Percentiles rank a stretch among this genome's conserved stretches.
These are phyloP conservation scores for Bufo gargarizans DNA, from an alignment of 2,113 vertebrate species.

Conservation along the genomic window DNA sequence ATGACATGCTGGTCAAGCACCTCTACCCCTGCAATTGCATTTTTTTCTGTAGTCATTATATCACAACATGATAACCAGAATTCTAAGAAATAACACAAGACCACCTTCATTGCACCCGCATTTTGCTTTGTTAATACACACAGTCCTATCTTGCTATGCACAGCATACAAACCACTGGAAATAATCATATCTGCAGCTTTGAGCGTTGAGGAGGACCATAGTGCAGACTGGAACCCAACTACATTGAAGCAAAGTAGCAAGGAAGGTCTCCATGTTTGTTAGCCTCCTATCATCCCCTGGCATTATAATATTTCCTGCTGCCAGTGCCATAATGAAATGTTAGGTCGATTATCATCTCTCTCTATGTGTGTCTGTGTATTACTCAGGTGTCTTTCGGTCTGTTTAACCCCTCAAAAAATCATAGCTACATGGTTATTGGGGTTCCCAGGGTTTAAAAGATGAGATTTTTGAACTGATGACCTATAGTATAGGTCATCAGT, in stretches of 20 bases:
- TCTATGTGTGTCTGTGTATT: background rate
- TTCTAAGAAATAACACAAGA: background rate
- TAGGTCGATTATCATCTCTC: background rate
- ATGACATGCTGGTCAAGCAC: slow-evolving; percentile 34
- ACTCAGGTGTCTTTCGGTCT: background rate
- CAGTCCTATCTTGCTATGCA: background rate
- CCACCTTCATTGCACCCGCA: background rate
- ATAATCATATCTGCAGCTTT: background rate
- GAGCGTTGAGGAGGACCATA: background rate
- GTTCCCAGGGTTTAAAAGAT: too few relatives aligned
- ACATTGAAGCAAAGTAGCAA: background rate
- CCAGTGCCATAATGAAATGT: background rate
- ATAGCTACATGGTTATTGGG: too few relatives aligned
- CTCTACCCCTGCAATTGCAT: slow-evolving; percentile 15
- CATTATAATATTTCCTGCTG: background rate
- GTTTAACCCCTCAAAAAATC: background rate
- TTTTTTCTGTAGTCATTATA: slow-evolving; percentile 1
- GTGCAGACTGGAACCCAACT: background rate
- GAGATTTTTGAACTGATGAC: too few relatives aligned
- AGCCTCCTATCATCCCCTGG: background rate
- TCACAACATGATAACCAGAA: slow-evolving; percentile 11
- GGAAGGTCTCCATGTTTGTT: background rate
- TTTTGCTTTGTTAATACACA: background rate
- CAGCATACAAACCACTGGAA: slow-evolving; percentile 4
- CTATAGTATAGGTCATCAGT: too few relatives aligned